A percentile compares a stretch with the other conserved stretches of the same genome.
These are phyloP conservation scores for Clarias platycephalus DNA, from an alignment of 2,797 vertebrate genomes.

Conservation along the genomic window DNA sequence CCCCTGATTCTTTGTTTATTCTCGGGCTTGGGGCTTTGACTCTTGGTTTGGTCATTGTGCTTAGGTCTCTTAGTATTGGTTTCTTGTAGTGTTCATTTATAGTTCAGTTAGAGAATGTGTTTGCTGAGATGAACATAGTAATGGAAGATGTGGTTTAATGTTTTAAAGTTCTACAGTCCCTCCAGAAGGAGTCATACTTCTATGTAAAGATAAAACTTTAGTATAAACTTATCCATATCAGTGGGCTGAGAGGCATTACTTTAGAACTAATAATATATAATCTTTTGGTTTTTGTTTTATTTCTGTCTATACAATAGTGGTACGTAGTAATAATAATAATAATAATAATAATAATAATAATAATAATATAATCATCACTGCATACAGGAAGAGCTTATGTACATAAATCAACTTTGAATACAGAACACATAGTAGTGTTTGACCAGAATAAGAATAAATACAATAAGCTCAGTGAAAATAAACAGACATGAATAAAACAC, in stretches of 20 bases:
- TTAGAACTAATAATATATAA: background rate
- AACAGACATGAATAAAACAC: constrained; percentile 46
- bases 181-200: background rate
- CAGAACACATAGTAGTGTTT: background rate
- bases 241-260: background rate
- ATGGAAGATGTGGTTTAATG: background rate
- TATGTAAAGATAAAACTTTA: background rate
- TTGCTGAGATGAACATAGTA: background rate
- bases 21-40: background rate
- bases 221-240: background rate
- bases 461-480: constrained; percentile 16
- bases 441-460: constrained; percentile 18
- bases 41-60: background rate
- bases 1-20: background rate
- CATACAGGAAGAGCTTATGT: background rate
- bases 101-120: background rate
- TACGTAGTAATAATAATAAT: background rate
- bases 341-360: background rate
- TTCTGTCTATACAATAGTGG: background rate
- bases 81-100: background rate
- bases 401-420: background rate
- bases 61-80: background rate
- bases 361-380: background rate
- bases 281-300: background rate
- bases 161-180: background rate